A percentile compares a stretch with the other conserved stretches of the same genome.
These are phyloP conservation scores for Babylonia areolata DNA, from an alignment of 1,140 invertebrate genomes.

Conservation along the genomic window DNA sequence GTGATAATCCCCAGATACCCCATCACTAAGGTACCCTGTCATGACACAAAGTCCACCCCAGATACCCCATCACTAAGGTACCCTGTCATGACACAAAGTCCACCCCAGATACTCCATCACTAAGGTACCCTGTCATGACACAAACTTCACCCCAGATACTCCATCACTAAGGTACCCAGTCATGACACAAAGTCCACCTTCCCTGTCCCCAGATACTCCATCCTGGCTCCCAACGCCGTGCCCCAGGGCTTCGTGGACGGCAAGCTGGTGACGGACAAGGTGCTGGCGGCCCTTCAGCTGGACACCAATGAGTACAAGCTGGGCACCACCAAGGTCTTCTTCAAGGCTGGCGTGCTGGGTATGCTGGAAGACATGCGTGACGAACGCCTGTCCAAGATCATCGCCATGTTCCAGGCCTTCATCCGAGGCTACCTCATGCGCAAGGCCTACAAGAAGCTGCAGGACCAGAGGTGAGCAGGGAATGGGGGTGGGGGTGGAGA, in stretches of 20 bases:
- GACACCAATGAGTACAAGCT: conserved; percentile 93
- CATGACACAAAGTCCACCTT: too few species aligned
- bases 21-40: too few species aligned
- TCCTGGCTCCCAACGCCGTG: conserved; percentile 91
- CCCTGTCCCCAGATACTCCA: conserved; percentile 89
- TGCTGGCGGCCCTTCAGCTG: conserved; percentile 87
- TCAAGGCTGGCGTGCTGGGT: conserved; percentile 99
- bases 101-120: too few species aligned
- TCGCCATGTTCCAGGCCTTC: conserved; percentile 98
- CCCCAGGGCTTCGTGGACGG: conserved; percentile 85
- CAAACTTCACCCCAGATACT: too few species aligned
- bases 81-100: too few species aligned
- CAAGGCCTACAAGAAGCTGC: conserved; percentile 97
- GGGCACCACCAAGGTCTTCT: conserved; percentile 99
- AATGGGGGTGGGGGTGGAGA: too few species aligned
- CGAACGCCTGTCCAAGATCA: conserved; percentile 97
- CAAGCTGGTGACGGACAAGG: conserved; percentile 87
- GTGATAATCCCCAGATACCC: too few species aligned
- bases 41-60: too few species aligned
- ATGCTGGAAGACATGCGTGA: conserved; percentile 99
- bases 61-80: too few species aligned
- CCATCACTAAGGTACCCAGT: too few species aligned
- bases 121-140: too few species aligned
- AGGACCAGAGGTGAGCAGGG: conserved; percentile 96
- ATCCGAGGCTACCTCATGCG: conserved; percentile 89